These are phyloP conservation scores for Callosobruchus maculatus DNA, from an alignment of 2,888 invertebrate species.

Conservation along the genomic window DNA sequence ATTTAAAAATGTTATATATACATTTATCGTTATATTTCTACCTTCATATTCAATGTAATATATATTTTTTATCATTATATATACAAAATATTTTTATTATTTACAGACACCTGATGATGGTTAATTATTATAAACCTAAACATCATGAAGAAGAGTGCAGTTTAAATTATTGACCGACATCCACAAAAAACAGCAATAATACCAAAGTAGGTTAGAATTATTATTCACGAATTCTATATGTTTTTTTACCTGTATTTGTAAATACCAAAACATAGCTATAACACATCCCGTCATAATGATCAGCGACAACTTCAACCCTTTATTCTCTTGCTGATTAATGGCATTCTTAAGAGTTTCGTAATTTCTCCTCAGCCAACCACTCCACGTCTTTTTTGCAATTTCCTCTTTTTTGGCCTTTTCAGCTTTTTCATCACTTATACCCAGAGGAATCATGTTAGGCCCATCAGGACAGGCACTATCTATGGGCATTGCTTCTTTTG, in stretches of 20 bases:
- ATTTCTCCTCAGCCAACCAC: conserved; percentile 10
- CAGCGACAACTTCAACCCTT: conserved; percentile 65
- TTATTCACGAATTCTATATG: too few relatives aligned
- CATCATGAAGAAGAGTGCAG: too few relatives aligned
- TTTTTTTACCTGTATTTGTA: conserved; percentile 65
- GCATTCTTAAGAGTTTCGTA: conserved; percentile 51
- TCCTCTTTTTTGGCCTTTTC: conserved; percentile 1
- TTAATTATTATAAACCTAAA: too few relatives aligned
- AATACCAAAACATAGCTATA: conserved; percentile 72
- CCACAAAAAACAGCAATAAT: background rate
- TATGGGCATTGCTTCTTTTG: conserved; percentile 34
- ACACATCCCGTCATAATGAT: conserved; percentile 66
- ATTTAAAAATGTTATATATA: too few relatives aligned
- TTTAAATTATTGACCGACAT: too few relatives aligned
- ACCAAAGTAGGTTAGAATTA: too few relatives aligned
- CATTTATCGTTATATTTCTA: too few relatives aligned
- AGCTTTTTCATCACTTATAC: background rate
- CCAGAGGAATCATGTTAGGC: background rate
- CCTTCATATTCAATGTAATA: too few relatives aligned
- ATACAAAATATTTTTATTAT: too few relatives aligned
- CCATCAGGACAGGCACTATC: conserved; percentile 20
- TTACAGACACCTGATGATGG: too few relatives aligned
- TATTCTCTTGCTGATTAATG: conserved; percentile 74
- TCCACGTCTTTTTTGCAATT: background rate
- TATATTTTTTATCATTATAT: too few relatives aligned